Base-by-base conservation (phyloP, 2,113 vertebrate species). In the Dasyurus viverrinus region DNA sequence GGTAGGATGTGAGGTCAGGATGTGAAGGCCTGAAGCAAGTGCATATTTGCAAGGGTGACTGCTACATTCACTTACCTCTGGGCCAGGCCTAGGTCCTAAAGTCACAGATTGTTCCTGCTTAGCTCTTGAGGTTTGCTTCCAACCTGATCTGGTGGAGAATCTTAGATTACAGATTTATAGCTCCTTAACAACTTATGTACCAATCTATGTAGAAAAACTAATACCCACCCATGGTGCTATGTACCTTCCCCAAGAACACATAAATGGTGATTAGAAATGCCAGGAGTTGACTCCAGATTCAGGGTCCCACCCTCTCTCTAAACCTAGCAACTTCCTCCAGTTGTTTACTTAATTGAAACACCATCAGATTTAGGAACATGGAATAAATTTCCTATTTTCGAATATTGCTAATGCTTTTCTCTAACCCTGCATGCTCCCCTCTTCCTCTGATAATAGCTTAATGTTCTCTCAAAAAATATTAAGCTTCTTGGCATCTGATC, bases 401-500 rank as follows among this genome's bases (percentile, higher is more conserved):
- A 93, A 36, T 48, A 8, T 25, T 91, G 23, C 57, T 53, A 8
- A 89, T 47, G 60, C 9, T 68, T 48, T 90, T 94, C 93, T 94
- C 30, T 5, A 57, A 76, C 55, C 27, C 16, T 60, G 36, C 54
- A 27, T 11, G 54, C 42, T 89, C 42, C 23, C 16, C 36, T 96
- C 92, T 93, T 54, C 52, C 46, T 92, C 94, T 93, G 54, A 92
- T 23, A 52, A 30, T 11, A 54, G 68, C 36, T 91, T 84, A 48
- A 93, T 94, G 54, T 27, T 47, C 42, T 94, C 60, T 76, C 60
- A 55, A 89, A 94, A 46, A 93, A 94, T 42, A 89, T 46, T 2
- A 94, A 57, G 89, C 52, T 76, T 52, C 54, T 92, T 53, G 22
- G 54, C 57, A 76, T 93, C 42, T 68, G 89, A 91, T 93, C 14